Percentiles rank a stretch among this genome's conserved stretches.
Evolutionary conservation across 2,797 vertebrate genomes (phyloP).

Genomic region (Oreochromis grahami): DNA sequence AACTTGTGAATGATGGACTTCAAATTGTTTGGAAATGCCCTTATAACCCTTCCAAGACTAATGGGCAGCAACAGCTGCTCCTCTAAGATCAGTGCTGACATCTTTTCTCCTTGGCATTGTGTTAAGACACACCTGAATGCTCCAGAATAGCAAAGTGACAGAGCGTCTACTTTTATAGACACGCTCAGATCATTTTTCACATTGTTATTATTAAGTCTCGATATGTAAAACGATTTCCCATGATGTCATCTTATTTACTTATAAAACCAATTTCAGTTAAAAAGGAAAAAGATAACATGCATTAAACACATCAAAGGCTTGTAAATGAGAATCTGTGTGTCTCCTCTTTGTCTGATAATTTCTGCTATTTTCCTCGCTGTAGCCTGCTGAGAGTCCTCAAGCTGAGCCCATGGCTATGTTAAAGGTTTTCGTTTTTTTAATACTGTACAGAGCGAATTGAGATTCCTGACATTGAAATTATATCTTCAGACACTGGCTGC

Average conservation of each 20-base stretch:
- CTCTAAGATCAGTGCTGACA: not conserved
- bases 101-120: not conserved
- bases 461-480: slow-evolving; percentile 10
- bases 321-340: slow-evolving; percentile 26
- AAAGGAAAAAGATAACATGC: not conserved
- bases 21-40: not conserved
- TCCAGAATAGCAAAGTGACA: not conserved
- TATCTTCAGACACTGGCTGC: slow-evolving; percentile 20
- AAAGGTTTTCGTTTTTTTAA: not conserved
- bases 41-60: not conserved
- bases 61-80: not conserved
- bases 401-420: slow-evolving; percentile 1
- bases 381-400: slow-evolving; percentile 13
- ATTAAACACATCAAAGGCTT: slow-evolving; percentile 21
- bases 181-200: not conserved
- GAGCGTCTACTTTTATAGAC: not conserved
- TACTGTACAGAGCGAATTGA: not conserved
- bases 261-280: not conserved
- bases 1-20: not conserved
- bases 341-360: slow-evolving; percentile 26
- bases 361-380: not conserved
- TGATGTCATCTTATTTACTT: not conserved
- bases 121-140: not conserved
- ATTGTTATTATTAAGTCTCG: not conserved
- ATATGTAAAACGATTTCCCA: not conserved